A percentile compares a stretch with the other conserved stretches of the same genome.
These are phyloP conservation scores for Macheiramphus alcinus DNA, from an alignment of 2,113 vertebrate species.

Conservation along the genomic window DNA sequence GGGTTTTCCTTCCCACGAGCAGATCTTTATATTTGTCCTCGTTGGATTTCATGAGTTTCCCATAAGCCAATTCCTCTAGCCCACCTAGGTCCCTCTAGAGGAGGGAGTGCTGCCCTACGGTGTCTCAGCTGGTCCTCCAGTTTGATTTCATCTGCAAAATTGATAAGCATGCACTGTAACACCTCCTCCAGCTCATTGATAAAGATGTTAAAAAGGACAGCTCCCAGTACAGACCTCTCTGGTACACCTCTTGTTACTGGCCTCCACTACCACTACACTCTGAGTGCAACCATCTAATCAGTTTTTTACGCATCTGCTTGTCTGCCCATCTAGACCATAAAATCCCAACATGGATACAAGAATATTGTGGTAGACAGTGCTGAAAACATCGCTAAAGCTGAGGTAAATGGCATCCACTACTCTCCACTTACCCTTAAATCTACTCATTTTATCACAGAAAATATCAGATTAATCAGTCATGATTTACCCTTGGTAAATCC, in stretches of 20 bases:
- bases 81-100: neutral
- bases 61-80: neutral
- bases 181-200: neutral
- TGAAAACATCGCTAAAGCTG: neutral
- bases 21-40: neutral
- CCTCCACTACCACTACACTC: neutral
- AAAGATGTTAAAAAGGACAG: neutral
- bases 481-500: neutral
- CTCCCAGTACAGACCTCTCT: neutral
- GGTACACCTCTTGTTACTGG: neutral
- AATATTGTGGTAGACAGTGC: neutral
- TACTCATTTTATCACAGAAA: neutral
- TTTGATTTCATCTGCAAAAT: neutral
- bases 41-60: neutral
- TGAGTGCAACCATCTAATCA: neutral
- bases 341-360: neutral
- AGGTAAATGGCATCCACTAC: neutral
- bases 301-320: neutral
- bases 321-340: neutral
- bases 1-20: neutral
- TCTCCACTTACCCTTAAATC: neutral
- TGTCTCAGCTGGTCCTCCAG: neutral
- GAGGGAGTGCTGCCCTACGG: neutral
- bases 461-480: neutral
- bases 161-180: too few species aligned